A percentile compares a stretch with the other conserved stretches of the same genome.
Conservation (phyloP, 2,797 vertebrate species). For the Chrysocyon brachyurus region DNA sequence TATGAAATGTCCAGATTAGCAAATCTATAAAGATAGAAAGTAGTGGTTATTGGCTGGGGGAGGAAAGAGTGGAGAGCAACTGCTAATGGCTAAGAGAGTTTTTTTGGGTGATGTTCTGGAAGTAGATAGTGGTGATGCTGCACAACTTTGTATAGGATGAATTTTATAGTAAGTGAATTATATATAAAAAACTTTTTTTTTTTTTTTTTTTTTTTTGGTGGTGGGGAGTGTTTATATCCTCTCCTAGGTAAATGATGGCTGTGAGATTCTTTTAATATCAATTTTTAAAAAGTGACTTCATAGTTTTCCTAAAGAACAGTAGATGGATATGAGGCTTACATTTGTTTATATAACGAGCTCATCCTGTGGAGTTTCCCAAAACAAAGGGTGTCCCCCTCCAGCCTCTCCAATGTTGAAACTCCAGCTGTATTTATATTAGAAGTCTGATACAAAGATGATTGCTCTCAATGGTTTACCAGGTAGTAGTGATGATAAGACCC, state of each 20-base stretch:
- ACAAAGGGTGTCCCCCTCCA: constrained; percentile 17
- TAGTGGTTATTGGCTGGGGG: not conserved
- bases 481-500: not conserved
- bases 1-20: not conserved
- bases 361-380: constrained; percentile 48
- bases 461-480: not conserved
- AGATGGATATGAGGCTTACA: not conserved
- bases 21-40: constrained; percentile 22
- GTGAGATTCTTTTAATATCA: not conserved
- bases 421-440: constrained; percentile 47
- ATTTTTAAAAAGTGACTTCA: not conserved
- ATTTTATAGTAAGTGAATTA: not conserved
- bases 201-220: not conserved
- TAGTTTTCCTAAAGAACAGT: constrained; percentile 32
- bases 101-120: constrained; percentile 24
- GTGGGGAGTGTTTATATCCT: not conserved
- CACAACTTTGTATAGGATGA: not conserved
- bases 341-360: constrained; percentile 50
- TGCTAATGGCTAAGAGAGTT: not conserved
- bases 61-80: not conserved
- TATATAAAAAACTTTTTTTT: not conserved
- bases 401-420: constrained; percentile 24
- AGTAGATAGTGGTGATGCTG: not conserved
- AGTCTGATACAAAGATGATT: not conserved
- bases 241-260: not conserved